Conservation (phyloP, 2,113 vertebrate species). For the Sinocyclocheilus rhinocerous region DNA sequence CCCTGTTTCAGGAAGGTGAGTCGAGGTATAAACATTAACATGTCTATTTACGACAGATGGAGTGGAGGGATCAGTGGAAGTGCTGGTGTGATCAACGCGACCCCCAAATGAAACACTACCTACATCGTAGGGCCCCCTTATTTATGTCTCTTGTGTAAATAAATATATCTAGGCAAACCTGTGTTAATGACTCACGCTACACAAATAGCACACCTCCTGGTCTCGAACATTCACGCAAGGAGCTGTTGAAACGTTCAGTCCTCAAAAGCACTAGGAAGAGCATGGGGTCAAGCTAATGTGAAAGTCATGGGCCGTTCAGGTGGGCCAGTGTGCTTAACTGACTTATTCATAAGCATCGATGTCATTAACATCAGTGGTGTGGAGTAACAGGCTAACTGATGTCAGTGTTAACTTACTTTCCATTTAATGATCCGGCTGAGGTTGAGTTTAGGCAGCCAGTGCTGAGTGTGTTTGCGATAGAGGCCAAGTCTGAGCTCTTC, state of each 20-base stretch:
- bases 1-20: neutral
- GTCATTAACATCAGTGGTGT: constrained; percentile 25
- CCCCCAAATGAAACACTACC: constrained; percentile 72
- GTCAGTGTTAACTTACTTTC: constrained; percentile 75
- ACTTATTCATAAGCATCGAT: neutral
- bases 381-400: constrained; percentile 17
- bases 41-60: constrained; percentile 67
- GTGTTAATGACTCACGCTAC: constrained; percentile 76
- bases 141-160: constrained; percentile 82
- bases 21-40: constrained; percentile 56
- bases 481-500: constrained; percentile 81
- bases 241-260: constrained; percentile 28
- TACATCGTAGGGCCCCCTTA: constrained; percentile 66
- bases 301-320: constrained; percentile 17
- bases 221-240: constrained; percentile 61
- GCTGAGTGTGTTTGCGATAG: constrained; percentile 72
- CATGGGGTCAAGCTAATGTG: constrained; percentile 38
- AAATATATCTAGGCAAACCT: constrained; percentile 79
- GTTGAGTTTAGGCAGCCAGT: constrained; percentile 70
- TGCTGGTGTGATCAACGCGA: constrained; percentile 50
- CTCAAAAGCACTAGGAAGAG: constrained; percentile 14
- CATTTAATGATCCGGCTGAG: constrained; percentile 69
- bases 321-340: neutral
- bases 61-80: constrained; percentile 59
- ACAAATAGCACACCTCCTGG: constrained; percentile 75